These are phyloP conservation scores for Vulpes ferrilata DNA, from an alignment of 2,113 vertebrate genomes.

Conservation along the genomic window DNA sequence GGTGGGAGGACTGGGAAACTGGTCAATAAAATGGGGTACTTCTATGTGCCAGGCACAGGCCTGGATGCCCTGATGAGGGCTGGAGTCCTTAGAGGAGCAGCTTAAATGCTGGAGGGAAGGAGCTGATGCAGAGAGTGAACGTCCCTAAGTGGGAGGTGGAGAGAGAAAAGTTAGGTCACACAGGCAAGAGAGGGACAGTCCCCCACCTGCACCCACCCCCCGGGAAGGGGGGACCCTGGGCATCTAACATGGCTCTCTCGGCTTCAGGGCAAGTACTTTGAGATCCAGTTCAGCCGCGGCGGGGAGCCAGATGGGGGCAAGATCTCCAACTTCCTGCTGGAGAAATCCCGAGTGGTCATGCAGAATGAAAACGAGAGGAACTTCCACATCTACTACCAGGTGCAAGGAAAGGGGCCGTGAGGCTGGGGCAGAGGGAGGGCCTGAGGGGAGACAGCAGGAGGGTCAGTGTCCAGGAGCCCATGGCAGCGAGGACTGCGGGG, in stretches of 20 bases:
- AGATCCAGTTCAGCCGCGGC: constrained; percentile 98
- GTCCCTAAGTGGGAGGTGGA: accelerated
- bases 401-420: background rate
- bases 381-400: constrained; percentile 99
- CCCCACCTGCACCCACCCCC: background rate
- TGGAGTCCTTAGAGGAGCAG: background rate
- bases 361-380: constrained; percentile 97
- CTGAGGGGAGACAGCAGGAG: background rate
- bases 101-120: background rate
- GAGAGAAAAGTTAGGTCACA: background rate
- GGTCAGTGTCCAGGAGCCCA: accelerated
- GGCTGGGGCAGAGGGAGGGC: background rate
- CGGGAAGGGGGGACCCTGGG: background rate
- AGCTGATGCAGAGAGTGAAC: background rate
- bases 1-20: background rate
- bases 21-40: background rate
- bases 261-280: constrained; percentile 97
- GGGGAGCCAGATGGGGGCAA: constrained; percentile 98
- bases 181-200: background rate
- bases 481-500: accelerated
- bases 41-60: background rate
- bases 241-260: background rate
- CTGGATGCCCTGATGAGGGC: background rate
- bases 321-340: constrained; percentile 98
- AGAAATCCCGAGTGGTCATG: constrained; percentile 97